Conservation (phyloP, 2,888 invertebrate species). For the Parnassius mnemosyne region DNA sequence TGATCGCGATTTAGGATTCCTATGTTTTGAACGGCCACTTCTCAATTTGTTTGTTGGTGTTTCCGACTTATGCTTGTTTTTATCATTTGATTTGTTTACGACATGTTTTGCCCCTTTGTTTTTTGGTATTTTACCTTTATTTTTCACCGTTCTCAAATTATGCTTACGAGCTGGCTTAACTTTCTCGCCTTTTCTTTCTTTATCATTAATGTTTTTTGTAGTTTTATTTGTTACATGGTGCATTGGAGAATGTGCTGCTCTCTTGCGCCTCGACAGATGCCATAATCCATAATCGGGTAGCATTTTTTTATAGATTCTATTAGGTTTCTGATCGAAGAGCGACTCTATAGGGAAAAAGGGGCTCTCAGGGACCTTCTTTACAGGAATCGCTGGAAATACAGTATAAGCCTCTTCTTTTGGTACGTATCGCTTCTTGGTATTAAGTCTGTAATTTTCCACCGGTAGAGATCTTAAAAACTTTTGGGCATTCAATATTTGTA, state of each 20-base stretch:
- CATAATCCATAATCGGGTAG: conserved; percentile 38
- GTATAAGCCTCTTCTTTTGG: conserved; percentile 40
- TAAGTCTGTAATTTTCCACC: conserved; percentile 18
- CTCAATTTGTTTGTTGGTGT: not conserved
- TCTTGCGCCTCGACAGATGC: conserved; percentile 36
- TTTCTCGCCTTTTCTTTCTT: conserved; percentile 2
- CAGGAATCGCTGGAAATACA: conserved; percentile 42
- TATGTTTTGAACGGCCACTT: not conserved
- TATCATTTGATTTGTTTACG: not conserved
- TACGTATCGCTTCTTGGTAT: conserved; percentile 18
- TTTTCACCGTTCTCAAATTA: not conserved
- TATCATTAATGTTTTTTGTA: not conserved
- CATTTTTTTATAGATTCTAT: conserved; percentile 50
- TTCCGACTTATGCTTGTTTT: not conserved
- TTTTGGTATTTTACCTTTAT: not conserved
- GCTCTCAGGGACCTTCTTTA: conserved; percentile 42
- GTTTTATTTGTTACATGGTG: conserved; percentile 2
- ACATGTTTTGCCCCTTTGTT: not conserved
- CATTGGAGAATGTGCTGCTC: conserved; percentile 32
- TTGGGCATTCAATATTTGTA: conserved; percentile 45
- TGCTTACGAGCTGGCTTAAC: not conserved
- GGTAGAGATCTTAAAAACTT: conserved; percentile 39
- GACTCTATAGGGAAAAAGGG: conserved; percentile 42
- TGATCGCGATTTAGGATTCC: not conserved
- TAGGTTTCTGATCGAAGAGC: conserved; percentile 35